Evolutionary conservation across 2,888 invertebrate genomes (phyloP).

Genomic region (Phrixothrix hirtus): DNA sequence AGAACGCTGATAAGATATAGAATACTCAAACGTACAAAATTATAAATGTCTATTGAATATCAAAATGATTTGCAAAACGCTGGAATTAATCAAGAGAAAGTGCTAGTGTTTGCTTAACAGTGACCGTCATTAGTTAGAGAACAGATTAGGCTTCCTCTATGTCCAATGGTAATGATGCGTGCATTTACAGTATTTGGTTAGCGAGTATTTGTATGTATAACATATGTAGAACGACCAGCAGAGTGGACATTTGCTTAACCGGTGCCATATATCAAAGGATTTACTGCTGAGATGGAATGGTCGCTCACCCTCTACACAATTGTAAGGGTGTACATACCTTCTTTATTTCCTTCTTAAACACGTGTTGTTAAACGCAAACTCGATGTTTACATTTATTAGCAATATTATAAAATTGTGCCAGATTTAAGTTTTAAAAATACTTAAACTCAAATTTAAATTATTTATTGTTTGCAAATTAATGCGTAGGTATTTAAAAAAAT

Average conservation of each 20-base stretch:
- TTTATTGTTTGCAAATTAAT: too few relatives aligned
- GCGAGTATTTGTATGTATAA: slow-evolving; percentile 51
- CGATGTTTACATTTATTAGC: too few relatives aligned
- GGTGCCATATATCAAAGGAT: slow-evolving; percentile 55
- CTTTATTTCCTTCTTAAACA: slow-evolving; percentile 22
- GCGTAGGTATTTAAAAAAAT: too few relatives aligned
- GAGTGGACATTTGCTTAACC: slow-evolving; percentile 54
- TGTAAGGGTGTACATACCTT: slow-evolving; percentile 22
- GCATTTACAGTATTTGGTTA: slow-evolving; percentile 40
- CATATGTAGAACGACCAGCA: slow-evolving; percentile 54
- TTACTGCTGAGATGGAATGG: slow-evolving; percentile 44
- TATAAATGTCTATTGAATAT: neutral
- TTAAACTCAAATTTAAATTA: too few relatives aligned
- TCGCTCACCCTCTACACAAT: slow-evolving; percentile 19
- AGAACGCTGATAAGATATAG: too few relatives aligned
- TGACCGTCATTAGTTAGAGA: slow-evolving; percentile 31
- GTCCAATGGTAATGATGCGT: slow-evolving; percentile 42
- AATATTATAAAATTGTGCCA: too few relatives aligned
- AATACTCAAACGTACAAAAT: too few relatives aligned
- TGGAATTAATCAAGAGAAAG: slow-evolving; percentile 21
- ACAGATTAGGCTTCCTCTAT: slow-evolving; percentile 23
- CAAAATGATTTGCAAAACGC: neutral
- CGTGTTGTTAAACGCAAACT: too few relatives aligned
- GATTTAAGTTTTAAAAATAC: too few relatives aligned
- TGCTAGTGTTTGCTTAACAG: slow-evolving; percentile 21